These are phyloP conservation scores for Pammene aurita DNA, from an alignment of 2,888 invertebrate genomes.

Conservation along the genomic window DNA sequence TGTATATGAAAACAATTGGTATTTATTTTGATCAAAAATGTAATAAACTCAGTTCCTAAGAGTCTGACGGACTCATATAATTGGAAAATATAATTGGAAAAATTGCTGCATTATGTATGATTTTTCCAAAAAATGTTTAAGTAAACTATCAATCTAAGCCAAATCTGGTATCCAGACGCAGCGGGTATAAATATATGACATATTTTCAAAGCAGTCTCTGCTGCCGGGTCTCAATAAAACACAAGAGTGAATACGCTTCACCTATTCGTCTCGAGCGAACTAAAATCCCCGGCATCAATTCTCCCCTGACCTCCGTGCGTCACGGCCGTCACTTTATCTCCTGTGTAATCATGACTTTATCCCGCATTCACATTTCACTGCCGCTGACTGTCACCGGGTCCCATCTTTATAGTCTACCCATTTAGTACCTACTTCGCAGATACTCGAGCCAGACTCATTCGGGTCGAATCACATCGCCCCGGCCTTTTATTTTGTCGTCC, in stretches of 20 bases:
- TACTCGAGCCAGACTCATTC: conserved; percentile 33
- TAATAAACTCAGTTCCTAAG: too few species aligned
- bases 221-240: conserved; percentile 15
- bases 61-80: too few species aligned
- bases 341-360: conserved; percentile 54
- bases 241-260: conserved; percentile 42
- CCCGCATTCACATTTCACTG: conserved; percentile 49
- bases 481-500: conserved; percentile 26
- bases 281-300: conserved; percentile 55
- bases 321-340: conserved; percentile 53
- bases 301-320: conserved; percentile 46
- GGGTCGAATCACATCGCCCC: conserved; percentile 13
- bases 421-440: conserved; percentile 40
- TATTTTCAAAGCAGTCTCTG: too few species aligned
- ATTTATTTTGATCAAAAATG: too few species aligned
- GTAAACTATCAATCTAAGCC: not conserved
- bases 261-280: conserved; percentile 41
- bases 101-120: not conserved
- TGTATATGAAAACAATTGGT: too few species aligned
- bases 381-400: conserved; percentile 46
- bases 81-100: too few species aligned
- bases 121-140: not conserved
- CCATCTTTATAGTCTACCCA: conserved; percentile 45
- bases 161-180: not conserved
- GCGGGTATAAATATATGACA: too few species aligned